Conservation (phyloP, 1,140 invertebrate genomes). For the Calephelis nemesis region DNA sequence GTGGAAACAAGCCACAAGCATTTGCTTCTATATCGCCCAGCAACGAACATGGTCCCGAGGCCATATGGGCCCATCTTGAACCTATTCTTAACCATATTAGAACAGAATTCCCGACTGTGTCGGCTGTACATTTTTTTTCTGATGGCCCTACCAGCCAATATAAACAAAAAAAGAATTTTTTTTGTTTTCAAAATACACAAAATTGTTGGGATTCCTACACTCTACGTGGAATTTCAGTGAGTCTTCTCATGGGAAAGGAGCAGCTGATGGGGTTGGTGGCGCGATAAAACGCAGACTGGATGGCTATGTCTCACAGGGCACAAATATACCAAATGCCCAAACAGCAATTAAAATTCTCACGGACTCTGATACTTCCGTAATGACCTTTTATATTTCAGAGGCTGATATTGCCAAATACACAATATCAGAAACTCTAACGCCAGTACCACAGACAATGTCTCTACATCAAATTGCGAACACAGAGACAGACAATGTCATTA, state of each 20-base stretch:
- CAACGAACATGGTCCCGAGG: slow-evolving; percentile 11
- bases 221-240: background rate
- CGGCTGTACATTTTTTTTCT: background rate
- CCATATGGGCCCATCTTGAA: background rate
- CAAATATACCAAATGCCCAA: background rate
- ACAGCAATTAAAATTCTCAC: too few species aligned
- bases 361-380: too few species aligned
- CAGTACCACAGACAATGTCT: background rate
- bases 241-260: background rate
- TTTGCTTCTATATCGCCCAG: background rate
- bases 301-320: too few species aligned
- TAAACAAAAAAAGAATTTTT: background rate
- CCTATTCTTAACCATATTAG: background rate
- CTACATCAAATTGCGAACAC: slow-evolving; percentile 1
- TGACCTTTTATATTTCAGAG: too few species aligned
- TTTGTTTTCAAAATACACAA: slow-evolving; percentile 3
- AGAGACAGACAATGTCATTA: background rate
- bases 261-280: background rate
- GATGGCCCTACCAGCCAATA: too few species aligned
- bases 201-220: background rate
- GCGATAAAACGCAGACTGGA: background rate
- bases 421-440: too few species aligned
- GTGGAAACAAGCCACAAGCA: background rate
- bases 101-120: background rate
- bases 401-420: too few species aligned